These are phyloP conservation scores for Todiramphus chloris DNA, from an alignment of 2,113 vertebrate species.

Conservation along the genomic window DNA sequence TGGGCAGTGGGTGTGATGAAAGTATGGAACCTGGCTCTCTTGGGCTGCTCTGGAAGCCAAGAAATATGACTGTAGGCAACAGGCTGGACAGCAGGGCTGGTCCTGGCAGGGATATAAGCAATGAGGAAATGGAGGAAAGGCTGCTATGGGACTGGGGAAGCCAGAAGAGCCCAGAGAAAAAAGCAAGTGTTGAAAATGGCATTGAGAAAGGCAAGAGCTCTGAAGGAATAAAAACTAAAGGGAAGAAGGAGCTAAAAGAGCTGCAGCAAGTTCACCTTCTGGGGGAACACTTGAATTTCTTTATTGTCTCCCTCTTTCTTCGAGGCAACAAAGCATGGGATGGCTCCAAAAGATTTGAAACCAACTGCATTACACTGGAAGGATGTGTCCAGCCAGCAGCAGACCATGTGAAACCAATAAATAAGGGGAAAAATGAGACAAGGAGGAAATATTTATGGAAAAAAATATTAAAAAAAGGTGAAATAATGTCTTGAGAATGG, in stretches of 20 bases:
- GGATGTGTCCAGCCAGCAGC: background rate
- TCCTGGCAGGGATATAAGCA: background rate
- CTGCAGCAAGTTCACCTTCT: background rate
- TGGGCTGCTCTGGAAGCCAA: background rate
- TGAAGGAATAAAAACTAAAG: background rate
- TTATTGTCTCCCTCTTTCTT: background rate
- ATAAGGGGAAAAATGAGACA: background rate
- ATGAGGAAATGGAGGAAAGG: background rate
- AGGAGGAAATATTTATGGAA: background rate
- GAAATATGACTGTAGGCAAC: background rate
- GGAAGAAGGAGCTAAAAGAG: background rate
- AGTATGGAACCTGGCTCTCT: background rate
- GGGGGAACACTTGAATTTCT: background rate
- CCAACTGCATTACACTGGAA: background rate
- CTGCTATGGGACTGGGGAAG: background rate
- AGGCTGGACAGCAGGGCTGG: background rate
- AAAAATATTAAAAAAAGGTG: background rate
- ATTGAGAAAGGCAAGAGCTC: background rate
- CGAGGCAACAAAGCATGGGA: background rate
- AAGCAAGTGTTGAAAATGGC: background rate
- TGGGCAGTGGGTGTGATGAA: no score
- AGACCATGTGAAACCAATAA: background rate
- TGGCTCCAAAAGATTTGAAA: background rate
- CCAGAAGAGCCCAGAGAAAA: background rate
- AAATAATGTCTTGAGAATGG: background rate